Evolutionary conservation across 2,797 vertebrate species (phyloP).

Genomic region (Taeniopygia guttata): DNA sequence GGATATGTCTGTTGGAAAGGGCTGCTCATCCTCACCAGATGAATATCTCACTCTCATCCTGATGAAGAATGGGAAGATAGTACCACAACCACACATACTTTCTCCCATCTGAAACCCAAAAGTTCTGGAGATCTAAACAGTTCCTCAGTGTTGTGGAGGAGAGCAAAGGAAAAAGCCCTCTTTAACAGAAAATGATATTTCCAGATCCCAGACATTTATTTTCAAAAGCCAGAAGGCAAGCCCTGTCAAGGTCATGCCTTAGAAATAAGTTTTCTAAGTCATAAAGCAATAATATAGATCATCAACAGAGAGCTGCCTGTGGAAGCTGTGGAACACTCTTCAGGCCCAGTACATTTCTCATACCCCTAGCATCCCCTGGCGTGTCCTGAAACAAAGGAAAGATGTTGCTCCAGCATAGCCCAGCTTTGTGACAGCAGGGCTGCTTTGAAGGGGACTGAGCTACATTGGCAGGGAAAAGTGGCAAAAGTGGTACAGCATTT

Average conservation of each 20-base stretch:
- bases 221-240: slow-evolving; percentile 45
- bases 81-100: slow-evolving; percentile 5
- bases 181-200: not conserved
- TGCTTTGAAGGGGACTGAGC: not conserved
- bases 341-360: accelerated
- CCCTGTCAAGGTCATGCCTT: slow-evolving; percentile 20
- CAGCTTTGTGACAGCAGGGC: not conserved
- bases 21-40: not conserved
- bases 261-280: slow-evolving; percentile 52
- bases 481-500: not conserved
- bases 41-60: not conserved
- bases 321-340: not conserved
- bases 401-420: not conserved
- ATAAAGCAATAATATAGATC: slow-evolving; percentile 35
- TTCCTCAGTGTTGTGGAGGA: not conserved
- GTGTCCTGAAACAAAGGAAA: not conserved
- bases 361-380: not conserved
- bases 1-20: not conserved
- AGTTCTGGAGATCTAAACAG: slow-evolving; percentile 34
- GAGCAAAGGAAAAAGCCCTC: not conserved
- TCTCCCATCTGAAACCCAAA: slow-evolving; percentile 45
- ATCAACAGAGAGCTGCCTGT: not conserved
- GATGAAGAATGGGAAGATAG: slow-evolving; percentile 22
- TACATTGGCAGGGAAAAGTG: not conserved
- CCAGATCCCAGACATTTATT: slow-evolving; percentile 42